Conservation (phyloP, 2,113 vertebrate genomes). For the Trichechus manatus region DNA sequence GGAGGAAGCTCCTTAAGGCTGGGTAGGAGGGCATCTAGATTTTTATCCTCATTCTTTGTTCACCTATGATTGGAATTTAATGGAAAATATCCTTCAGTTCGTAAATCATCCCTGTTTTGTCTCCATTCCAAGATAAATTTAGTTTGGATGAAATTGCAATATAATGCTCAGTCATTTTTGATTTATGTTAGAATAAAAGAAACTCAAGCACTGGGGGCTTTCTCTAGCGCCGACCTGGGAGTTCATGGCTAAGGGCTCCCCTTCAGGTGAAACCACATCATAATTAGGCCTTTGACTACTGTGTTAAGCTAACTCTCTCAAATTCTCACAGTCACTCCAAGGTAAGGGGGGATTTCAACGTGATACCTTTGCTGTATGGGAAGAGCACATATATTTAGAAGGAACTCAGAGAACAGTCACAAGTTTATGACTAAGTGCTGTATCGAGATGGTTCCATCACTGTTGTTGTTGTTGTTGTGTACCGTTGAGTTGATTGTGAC, state of each 20-base stretch:
- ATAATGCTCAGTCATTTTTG: constrained; percentile 54
- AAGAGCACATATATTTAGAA: background rate
- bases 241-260: background rate
- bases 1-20: background rate
- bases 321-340: background rate
- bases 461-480: background rate
- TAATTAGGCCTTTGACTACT: constrained; percentile 4
- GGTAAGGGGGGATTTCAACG: background rate
- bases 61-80: constrained; percentile 32
- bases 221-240: background rate
- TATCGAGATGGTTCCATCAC: background rate
- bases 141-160: constrained; percentile 21
- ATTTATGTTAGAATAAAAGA: constrained; percentile 59
- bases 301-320: background rate
- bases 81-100: constrained; percentile 46
- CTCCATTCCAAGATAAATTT: constrained; percentile 58
- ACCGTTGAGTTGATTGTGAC: too few species aligned
- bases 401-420: background rate
- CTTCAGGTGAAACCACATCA: constrained; percentile 42
- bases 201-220: background rate
- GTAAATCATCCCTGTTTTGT: constrained; percentile 51
- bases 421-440: background rate
- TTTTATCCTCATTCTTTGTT: background rate
- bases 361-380: background rate
- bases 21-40: background rate